Evolutionary conservation across 2,888 invertebrate genomes (phyloP).

Genomic region (Imbricaverruca yamaguchii): DNA sequence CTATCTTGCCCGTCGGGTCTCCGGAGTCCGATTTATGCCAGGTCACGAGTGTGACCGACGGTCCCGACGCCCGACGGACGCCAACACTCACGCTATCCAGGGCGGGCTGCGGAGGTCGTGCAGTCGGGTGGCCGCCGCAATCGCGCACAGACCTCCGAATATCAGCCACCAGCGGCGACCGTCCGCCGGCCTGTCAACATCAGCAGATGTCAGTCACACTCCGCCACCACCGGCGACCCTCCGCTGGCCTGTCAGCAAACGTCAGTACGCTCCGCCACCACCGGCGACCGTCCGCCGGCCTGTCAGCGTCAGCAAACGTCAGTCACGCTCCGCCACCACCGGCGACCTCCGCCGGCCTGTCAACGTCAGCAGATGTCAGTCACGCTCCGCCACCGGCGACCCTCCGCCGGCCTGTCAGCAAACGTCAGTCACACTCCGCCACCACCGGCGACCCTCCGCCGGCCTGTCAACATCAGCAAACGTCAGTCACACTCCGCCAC

Average conservation of each 20-base stretch:
- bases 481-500: conserved; percentile 48
- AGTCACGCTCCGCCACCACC: not conserved
- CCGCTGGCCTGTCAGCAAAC: too few relatives aligned
- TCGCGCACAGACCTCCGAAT: conserved; percentile 55
- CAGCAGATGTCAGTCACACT: not conserved
- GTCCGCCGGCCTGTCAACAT: not conserved
- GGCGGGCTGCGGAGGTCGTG: conserved; percentile 50
- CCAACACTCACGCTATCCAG: not conserved
- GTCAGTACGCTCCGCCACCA: conserved; percentile 52
- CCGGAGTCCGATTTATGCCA: too few relatives aligned
- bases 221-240: not conserved
- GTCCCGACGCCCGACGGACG: too few relatives aligned
- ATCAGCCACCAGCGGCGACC: conserved; percentile 53
- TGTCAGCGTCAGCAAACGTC: not conserved
- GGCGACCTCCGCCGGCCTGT: not conserved
- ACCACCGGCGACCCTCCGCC: not conserved
- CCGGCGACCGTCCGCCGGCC: not conserved
- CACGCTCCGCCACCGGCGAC: conserved; percentile 45
- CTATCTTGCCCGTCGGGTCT: too few relatives aligned
- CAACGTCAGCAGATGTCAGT: too few relatives aligned
- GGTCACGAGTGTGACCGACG: too few relatives aligned
- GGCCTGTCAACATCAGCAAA: too few relatives aligned
- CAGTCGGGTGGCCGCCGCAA: conserved; percentile 68
- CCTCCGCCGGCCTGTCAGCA: not conserved
- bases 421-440: not conserved